These are phyloP conservation scores for Sphenodon punctatus DNA, from an alignment of 2,797 vertebrate species.

Conservation along the genomic window DNA sequence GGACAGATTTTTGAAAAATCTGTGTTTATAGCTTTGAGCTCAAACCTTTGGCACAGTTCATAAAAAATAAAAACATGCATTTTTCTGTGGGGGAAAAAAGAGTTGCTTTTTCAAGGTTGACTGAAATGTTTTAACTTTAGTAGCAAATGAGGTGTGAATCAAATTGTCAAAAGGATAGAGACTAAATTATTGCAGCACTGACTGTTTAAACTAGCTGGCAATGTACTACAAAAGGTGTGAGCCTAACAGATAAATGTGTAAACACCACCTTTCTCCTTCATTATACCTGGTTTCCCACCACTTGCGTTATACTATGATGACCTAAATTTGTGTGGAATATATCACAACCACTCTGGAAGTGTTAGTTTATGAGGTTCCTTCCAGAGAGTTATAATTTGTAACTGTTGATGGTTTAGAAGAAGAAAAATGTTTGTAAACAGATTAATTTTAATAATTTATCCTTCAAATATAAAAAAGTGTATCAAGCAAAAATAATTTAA, in stretches of 20 bases:
- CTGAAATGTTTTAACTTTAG: conserved; percentile 70
- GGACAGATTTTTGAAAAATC: neutral
- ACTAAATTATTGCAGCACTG: conserved; percentile 57
- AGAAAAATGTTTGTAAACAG: conserved; percentile 52
- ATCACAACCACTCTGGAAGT: neutral
- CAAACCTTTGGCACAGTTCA: conserved; percentile 12
- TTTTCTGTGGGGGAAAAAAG: neutral
- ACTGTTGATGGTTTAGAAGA: neutral
- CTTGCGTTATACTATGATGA: conserved; percentile 48
- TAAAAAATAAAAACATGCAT: conserved; percentile 11
- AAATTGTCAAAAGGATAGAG: conserved; percentile 69
- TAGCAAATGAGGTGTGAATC: conserved; percentile 73
- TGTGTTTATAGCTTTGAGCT: conserved; percentile 26
- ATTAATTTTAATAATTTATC: conserved; percentile 54
- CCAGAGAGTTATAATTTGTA: conserved; percentile 47
- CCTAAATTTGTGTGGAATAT: conserved; percentile 44
- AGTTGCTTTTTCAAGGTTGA: conserved; percentile 54
- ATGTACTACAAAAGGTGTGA: conserved; percentile 57
- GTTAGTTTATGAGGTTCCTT: conserved; percentile 38
- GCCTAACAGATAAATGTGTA: conserved; percentile 65
- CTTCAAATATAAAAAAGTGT: conserved; percentile 49
- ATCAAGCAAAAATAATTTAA: conserved; percentile 50
- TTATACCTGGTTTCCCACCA: conserved; percentile 61
- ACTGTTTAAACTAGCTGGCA: conserved; percentile 58
- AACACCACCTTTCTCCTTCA: conserved; percentile 54